Conservation (phyloP, 2,797 vertebrate species). For the Fratercula arctica region DNA sequence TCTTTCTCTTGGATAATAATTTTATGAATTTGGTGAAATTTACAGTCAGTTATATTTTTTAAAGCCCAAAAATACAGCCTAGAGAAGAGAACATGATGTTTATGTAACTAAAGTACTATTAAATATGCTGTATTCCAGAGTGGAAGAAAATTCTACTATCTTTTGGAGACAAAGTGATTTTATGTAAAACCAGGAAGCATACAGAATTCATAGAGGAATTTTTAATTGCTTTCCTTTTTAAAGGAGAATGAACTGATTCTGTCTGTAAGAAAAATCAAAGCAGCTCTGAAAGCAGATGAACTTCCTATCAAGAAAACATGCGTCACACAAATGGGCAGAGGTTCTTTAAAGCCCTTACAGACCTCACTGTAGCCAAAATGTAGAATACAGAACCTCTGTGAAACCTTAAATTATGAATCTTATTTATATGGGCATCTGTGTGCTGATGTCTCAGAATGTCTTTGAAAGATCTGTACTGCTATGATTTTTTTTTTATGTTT, state of each 20-base stretch:
- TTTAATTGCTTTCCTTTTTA: conserved; percentile 48
- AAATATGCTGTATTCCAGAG: conserved; percentile 63
- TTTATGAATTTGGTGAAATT: conserved; percentile 30
- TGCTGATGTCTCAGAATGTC: conserved; percentile 79
- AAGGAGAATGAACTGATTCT: conserved; percentile 45
- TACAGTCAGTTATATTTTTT: conserved; percentile 55
- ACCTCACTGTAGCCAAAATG: conserved; percentile 57
- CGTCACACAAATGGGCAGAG: conserved; percentile 27
- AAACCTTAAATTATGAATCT: conserved; percentile 67
- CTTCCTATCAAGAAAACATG: conserved; percentile 26
- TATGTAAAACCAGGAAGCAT: conserved; percentile 45
- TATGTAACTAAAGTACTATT: conserved; percentile 36
- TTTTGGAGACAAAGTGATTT: conserved; percentile 36
- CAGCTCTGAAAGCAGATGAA: conserved; percentile 47
- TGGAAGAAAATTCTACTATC: conserved; percentile 43
- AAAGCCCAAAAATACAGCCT: conserved; percentile 54
- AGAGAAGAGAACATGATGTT: conserved; percentile 36
- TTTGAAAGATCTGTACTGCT: conserved; percentile 78
- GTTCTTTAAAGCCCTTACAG: conserved; percentile 64
- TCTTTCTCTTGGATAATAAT: conserved; percentile 51
- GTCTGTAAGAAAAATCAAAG: conserved; percentile 65
- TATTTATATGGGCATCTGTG: conserved; percentile 76
- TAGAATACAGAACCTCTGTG: conserved; percentile 62
- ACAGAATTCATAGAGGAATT: conserved; percentile 45
- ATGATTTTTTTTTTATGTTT: conserved; percentile 69